phyloP scores from a whole-genome alignment of 2,888 invertebrate species.

The Drosophila nr. fundita region DNA sequence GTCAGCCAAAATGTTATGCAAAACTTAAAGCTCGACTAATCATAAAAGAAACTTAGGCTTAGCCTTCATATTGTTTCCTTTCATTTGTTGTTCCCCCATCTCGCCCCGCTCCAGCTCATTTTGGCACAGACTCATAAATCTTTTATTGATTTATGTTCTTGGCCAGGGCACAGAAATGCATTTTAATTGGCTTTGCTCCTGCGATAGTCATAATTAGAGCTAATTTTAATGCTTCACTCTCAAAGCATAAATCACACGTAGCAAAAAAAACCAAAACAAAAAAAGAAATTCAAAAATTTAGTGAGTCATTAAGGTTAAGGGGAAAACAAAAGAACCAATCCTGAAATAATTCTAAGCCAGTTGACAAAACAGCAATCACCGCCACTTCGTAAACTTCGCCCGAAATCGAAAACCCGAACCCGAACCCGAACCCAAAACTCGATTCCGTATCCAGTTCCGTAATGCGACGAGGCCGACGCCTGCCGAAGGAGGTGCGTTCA shows the following conservation, averaged over 20 bases:
- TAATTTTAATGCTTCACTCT: constrained; percentile 70
- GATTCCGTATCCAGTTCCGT: constrained; percentile 30
- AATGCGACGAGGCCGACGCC: constrained; percentile 32
- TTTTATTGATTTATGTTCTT: constrained; percentile 75
- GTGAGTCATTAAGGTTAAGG: constrained; percentile 55
- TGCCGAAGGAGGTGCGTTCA: constrained; percentile 77
- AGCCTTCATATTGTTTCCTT: constrained; percentile 39
- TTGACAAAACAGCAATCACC: constrained; percentile 53
- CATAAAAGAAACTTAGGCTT: constrained; percentile 74
- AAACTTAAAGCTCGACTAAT: constrained; percentile 67
- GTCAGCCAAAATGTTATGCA: constrained; percentile 71
- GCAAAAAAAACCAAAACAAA: neutral
- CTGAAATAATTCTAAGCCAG: constrained; percentile 7
- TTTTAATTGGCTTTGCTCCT: constrained; percentile 73
- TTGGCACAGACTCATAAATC: constrained; percentile 74
- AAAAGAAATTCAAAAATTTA: constrained; percentile 23
- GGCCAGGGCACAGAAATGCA: constrained; percentile 64
- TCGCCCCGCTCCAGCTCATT: constrained; percentile 1
- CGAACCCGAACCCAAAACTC: constrained; percentile 10
- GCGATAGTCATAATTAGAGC: constrained; percentile 79
- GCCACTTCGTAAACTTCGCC: constrained; percentile 41
- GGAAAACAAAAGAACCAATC: neutral
- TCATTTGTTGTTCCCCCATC: neutral
- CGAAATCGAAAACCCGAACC: neutral
- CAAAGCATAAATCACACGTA: constrained; percentile 70